Conservation (phyloP, 2,888 invertebrate species). For the Anorthoa munda region DNA sequence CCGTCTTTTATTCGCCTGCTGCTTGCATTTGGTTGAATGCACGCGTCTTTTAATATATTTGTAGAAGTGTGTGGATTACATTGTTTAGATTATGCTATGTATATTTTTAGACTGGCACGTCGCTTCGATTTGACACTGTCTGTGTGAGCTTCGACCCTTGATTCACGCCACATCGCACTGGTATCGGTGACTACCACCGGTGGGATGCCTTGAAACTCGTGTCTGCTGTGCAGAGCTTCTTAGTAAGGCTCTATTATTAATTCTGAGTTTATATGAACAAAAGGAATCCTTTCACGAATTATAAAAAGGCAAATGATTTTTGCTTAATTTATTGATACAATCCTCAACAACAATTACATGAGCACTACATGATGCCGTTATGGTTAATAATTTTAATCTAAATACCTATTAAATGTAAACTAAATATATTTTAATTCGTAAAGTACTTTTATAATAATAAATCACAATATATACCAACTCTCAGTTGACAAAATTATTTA, state of each 20-base stretch:
- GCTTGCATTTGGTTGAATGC: too few relatives aligned
- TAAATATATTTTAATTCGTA: conserved; percentile 87
- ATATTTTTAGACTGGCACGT: too few relatives aligned
- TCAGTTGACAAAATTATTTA: conserved; percentile 87
- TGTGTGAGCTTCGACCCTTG: too few relatives aligned
- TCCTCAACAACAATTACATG: conserved; percentile 88
- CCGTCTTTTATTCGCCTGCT: too few relatives aligned
- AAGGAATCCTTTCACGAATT: conserved; percentile 24
- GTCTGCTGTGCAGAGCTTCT: neutral
- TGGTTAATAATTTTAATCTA: conserved; percentile 84
- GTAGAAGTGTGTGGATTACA: too few relatives aligned
- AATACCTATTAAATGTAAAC: conserved; percentile 85
- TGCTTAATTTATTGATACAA: conserved; percentile 89
- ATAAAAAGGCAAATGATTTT: conserved; percentile 71
- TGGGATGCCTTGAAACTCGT: neutral
- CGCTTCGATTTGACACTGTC: too few relatives aligned
- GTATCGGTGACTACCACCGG: neutral
- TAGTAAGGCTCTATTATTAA: neutral
- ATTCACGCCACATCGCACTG: neutral
- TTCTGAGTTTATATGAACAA: neutral
- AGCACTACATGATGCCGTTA: conserved; percentile 85
- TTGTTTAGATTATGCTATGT: too few relatives aligned
- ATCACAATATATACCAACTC: conserved; percentile 89
- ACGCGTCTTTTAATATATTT: too few relatives aligned
- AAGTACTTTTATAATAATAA: conserved; percentile 85